These are phyloP conservation scores for Centrocercus urophasianus DNA, from an alignment of 2,113 vertebrate species.

Conservation along the genomic window DNA sequence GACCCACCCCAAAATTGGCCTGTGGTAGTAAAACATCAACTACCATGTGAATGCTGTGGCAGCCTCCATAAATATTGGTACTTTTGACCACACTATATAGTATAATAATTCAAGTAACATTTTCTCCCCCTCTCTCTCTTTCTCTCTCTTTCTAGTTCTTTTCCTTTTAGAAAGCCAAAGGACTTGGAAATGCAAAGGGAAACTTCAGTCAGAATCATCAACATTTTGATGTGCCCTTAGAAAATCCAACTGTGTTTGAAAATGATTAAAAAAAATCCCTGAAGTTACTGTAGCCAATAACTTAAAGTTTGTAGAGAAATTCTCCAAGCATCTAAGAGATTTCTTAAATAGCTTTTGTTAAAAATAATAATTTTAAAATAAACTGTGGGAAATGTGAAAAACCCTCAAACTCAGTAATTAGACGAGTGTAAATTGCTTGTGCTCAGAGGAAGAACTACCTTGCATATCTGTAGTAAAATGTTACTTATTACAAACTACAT, in stretches of 20 bases:
- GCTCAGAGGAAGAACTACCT: not conserved
- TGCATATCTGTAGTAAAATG: not conserved
- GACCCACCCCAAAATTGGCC: not conserved
- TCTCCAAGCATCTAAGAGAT: conserved; percentile 46
- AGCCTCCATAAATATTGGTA: not conserved
- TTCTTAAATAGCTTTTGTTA: conserved; percentile 39
- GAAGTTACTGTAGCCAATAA: conserved; percentile 29
- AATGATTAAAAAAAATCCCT: not conserved
- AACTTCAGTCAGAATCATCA: conserved; percentile 43
- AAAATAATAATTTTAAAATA: conserved; percentile 51
- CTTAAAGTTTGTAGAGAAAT: conserved; percentile 13
- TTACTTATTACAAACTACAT: not conserved
- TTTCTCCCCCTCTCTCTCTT: not conserved
- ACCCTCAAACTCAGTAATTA: not conserved
- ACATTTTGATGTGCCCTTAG: conserved; percentile 47
- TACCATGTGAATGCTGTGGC: not conserved
- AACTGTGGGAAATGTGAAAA: conserved; percentile 6
- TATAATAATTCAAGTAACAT: not conserved
- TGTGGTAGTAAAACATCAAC: not conserved
- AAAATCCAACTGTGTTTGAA: conserved; percentile 7
- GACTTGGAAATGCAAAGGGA: not conserved
- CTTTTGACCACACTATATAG: not conserved
- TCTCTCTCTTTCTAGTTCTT: not conserved
- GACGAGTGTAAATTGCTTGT: not conserved
- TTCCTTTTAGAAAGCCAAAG: accelerated